Percentiles rank a stretch among this genome's conserved stretches.
phyloP scores from a whole-genome alignment of 2,113 vertebrate species.

The Lasiurus borealis region DNA sequence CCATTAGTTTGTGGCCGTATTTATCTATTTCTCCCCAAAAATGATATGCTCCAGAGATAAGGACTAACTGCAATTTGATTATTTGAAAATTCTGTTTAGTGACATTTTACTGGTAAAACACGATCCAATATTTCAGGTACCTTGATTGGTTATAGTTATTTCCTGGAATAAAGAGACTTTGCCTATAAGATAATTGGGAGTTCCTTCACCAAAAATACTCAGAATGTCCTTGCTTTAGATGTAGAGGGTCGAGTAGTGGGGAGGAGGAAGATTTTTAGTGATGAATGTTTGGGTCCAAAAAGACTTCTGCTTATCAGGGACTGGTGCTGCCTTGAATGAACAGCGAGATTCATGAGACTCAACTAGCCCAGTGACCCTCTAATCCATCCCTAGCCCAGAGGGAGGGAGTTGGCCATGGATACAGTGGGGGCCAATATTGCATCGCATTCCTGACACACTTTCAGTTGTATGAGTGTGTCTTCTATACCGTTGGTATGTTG shows the following conservation, averaged over 20 bases:
- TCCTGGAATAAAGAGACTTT: neutral
- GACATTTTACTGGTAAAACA: neutral
- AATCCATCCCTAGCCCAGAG: neutral
- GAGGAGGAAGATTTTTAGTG: neutral
- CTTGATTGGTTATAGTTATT: neutral
- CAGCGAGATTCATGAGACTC: neutral
- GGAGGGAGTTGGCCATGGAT: neutral
- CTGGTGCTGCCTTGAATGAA: neutral
- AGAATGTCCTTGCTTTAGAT: neutral
- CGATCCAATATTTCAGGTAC: neutral
- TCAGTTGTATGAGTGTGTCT: constrained; percentile 63
- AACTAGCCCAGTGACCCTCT: neutral
- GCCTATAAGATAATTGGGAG: neutral
- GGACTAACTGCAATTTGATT: neutral
- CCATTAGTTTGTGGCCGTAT: neutral
- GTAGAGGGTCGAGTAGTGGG: neutral
- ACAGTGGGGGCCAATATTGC: neutral
- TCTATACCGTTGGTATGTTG: constrained; percentile 81
- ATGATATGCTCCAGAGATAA: neutral
- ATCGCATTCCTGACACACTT: constrained; percentile 79
- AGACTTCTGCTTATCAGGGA: neutral
- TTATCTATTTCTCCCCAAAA: neutral
- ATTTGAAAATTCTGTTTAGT: neutral
- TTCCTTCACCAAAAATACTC: neutral
- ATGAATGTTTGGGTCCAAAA: neutral